Evolutionary conservation across 2,113 vertebrate species (phyloP).

Genomic region (Neodon shergylaensis): DNA sequence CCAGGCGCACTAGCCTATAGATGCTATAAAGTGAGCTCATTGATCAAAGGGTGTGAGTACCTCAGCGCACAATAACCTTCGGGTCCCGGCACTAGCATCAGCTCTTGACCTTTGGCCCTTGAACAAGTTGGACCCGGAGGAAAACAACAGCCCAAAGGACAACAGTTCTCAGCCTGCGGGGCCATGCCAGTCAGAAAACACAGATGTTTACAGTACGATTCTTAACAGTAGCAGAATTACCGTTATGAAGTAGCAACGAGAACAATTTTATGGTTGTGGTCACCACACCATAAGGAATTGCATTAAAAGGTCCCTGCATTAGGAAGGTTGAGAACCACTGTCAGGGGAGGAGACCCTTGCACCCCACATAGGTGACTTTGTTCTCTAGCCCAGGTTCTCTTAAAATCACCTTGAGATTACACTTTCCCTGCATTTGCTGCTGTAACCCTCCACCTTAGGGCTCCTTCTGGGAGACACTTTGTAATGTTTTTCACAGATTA

Average conservation of each 20-base stretch:
- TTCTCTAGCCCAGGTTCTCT: not conserved
- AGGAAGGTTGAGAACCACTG: not conserved
- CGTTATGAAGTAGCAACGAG: not conserved
- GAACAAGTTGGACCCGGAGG: not conserved
- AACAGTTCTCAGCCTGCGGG: not conserved
- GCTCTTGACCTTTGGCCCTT: not conserved
- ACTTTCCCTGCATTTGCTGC: not conserved
- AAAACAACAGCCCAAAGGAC: not conserved
- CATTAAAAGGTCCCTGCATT: not conserved
- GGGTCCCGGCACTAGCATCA: not conserved
- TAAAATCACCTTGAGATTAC: not conserved
- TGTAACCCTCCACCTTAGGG: not conserved
- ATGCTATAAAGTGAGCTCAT: not conserved
- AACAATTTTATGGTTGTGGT: not conserved
- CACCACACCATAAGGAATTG: not conserved
- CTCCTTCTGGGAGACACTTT: not conserved
- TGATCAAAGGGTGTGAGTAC: not conserved
- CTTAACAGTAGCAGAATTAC: not conserved
- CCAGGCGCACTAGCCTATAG: accelerated
- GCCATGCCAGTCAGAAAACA: not conserved
- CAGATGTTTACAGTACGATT: not conserved
- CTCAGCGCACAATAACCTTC: no score
- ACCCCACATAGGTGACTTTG: not conserved
- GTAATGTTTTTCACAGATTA: not conserved
- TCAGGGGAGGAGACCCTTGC: not conserved